phyloP scores from a whole-genome alignment of 1,140 invertebrate species.

The Acromyrmex charruanus region DNA sequence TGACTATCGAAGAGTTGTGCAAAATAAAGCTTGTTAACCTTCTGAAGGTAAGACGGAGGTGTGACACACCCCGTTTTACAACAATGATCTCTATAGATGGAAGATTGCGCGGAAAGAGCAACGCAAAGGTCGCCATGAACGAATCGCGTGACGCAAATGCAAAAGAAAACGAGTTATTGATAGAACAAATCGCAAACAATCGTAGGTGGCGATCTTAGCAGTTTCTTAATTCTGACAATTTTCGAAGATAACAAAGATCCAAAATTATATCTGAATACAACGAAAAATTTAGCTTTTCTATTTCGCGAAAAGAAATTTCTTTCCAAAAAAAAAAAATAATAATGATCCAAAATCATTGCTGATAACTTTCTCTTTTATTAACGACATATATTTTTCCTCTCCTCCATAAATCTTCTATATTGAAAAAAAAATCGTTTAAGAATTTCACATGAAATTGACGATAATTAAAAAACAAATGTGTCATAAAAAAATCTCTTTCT shows the following conservation, averaged over 20 bases:
- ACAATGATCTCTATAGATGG: constrained; percentile 75
- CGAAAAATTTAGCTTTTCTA: not conserved
- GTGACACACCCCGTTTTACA: constrained; percentile 74
- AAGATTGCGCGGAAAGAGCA: constrained; percentile 76
- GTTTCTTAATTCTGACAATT: not conserved
- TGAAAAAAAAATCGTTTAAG: not conserved
- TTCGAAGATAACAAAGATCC: not conserved
- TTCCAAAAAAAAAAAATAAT: not conserved
- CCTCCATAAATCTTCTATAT: not conserved
- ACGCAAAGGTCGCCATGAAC: constrained; percentile 74
- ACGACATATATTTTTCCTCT: not conserved
- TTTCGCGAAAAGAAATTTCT: not conserved
- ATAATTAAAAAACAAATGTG: not conserved
- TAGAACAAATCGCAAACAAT: constrained; percentile 27
- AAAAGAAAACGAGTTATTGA: constrained; percentile 44
- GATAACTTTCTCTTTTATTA: not conserved
- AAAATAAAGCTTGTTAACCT: constrained; percentile 74
- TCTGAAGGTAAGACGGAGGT: constrained; percentile 79
- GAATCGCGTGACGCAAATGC: constrained; percentile 63
- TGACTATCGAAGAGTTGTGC: constrained; percentile 39
- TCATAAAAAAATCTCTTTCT: not conserved
- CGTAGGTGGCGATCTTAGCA: not conserved
- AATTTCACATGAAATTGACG: not conserved
- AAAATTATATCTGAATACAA: not conserved
- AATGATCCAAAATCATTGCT: not conserved